phyloP scores from a whole-genome alignment of 2,888 invertebrate species.

The Leptopilina syphax region DNA sequence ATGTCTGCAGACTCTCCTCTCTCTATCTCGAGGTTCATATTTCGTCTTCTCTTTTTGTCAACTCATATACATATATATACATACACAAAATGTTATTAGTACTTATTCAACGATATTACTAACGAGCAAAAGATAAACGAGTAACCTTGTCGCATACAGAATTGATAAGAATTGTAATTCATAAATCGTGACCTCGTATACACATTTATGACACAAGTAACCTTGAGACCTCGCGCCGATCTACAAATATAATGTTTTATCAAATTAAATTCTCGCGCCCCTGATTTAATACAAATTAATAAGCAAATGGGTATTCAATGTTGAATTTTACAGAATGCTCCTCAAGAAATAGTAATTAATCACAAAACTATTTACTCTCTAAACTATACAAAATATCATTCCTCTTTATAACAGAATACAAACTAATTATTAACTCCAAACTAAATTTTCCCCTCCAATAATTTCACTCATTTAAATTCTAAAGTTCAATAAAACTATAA shows the following conservation, averaged over 20 bases:
- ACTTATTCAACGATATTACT: slow-evolving; percentile 54
- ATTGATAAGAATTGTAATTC: slow-evolving; percentile 71
- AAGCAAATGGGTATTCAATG: background rate
- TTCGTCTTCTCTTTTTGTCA: slow-evolving; percentile 41
- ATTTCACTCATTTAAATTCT: too few species aligned
- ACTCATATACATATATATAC: slow-evolving; percentile 14
- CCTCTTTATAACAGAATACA: too few species aligned
- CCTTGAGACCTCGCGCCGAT: slow-evolving; percentile 58
- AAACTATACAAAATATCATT: too few species aligned
- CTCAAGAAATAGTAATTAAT: background rate
- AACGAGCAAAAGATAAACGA: slow-evolving; percentile 59
- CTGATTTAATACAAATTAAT: slow-evolving; percentile 52
- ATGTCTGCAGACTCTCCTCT: slow-evolving; percentile 21
- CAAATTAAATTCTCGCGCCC: slow-evolving; percentile 48
- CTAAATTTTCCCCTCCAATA: too few species aligned
- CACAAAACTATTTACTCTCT: background rate
- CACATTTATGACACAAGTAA: slow-evolving; percentile 59
- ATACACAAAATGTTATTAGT: slow-evolving; percentile 48
- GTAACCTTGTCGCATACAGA: slow-evolving; percentile 66
- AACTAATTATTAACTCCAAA: too few species aligned
- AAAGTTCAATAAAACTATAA: too few species aligned
- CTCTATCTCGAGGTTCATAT: slow-evolving; percentile 9
- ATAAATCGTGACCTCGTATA: slow-evolving; percentile 65
- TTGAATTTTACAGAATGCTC: slow-evolving; percentile 14
- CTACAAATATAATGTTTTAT: slow-evolving; percentile 55